A percentile compares a stretch with the other conserved stretches of the same genome.
These are phyloP conservation scores for Molorchus minor DNA, from an alignment of 2,888 invertebrate genomes.

Conservation along the genomic window DNA sequence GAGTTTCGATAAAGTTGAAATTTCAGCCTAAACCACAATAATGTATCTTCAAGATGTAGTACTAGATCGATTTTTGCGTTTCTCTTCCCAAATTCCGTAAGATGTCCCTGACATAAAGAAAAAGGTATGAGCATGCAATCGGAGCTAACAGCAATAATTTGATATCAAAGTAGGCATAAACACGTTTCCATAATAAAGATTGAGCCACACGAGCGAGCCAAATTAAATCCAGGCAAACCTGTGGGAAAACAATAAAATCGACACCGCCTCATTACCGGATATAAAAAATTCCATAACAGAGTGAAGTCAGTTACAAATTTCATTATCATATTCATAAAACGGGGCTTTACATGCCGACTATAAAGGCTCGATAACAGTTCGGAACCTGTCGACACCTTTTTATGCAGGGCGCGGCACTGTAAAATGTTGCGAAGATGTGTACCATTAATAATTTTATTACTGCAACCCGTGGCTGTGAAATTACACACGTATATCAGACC, in stretches of 20 bases:
- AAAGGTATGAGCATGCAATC: no score
- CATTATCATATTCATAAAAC: conserved; percentile 12
- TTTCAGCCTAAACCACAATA: no score
- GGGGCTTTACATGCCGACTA: not conserved
- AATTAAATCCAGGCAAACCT: conserved; percentile 2
- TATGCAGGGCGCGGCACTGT: not conserved
- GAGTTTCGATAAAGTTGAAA: no score
- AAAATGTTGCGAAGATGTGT: not conserved
- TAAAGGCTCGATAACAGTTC: conserved; percentile 4
- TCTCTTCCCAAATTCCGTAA: no score
- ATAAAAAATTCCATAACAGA: conserved; percentile 1
- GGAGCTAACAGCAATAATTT: no score
- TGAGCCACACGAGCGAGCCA: no score
- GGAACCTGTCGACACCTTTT: conserved; percentile 4
- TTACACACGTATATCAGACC: not conserved
- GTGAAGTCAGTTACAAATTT: conserved; percentile 5
- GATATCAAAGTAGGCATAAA: no score
- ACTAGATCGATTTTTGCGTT: no score
- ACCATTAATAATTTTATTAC: conserved; percentile 3
- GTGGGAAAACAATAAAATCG: conserved; percentile 9
- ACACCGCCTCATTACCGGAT: conserved; percentile 2
- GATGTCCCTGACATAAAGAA: no score
- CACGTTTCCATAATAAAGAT: no score
- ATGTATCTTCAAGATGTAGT: no score
- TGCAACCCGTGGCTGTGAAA: not conserved